phyloP scores from a whole-genome alignment of 1,140 invertebrate genomes.

The Polyergus mexicanus region DNA sequence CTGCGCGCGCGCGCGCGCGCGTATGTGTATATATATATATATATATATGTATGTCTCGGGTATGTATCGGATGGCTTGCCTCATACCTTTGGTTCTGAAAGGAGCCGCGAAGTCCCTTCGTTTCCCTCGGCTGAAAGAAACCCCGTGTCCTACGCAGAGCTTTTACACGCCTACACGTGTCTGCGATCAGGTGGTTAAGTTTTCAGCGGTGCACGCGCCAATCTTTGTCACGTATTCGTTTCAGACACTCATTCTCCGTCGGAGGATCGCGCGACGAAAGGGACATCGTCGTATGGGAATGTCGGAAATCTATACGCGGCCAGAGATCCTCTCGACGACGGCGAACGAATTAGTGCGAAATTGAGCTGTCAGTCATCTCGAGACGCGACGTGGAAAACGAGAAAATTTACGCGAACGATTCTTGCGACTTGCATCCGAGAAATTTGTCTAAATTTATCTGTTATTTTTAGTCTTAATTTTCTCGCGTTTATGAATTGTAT shows the following conservation, averaged over 20 bases:
- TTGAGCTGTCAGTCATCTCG: constrained; percentile 24
- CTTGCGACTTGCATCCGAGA: no score
- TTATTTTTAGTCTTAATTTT: no score
- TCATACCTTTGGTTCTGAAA: constrained; percentile 1
- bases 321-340: neutral
- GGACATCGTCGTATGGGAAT: neutral
- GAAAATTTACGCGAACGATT: neutral
- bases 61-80: neutral
- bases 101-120: constrained; percentile 17
- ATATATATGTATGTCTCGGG: neutral
- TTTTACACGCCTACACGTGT: constrained; percentile 38
- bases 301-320: no score
- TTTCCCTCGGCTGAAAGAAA: constrained; percentile 26
- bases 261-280: neutral
- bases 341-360: neutral
- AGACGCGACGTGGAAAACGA: neutral
- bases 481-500: no score
- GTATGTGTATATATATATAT: no score
- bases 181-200: constrained; percentile 29
- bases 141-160: neutral
- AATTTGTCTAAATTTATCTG: no score
- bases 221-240: constrained; percentile 41
- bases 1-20: no score
- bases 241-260: neutral
- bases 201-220: constrained; percentile 7